Base-by-base conservation (phyloP, 2,888 invertebrate species). In the Cataglyphis cursor region DNA sequence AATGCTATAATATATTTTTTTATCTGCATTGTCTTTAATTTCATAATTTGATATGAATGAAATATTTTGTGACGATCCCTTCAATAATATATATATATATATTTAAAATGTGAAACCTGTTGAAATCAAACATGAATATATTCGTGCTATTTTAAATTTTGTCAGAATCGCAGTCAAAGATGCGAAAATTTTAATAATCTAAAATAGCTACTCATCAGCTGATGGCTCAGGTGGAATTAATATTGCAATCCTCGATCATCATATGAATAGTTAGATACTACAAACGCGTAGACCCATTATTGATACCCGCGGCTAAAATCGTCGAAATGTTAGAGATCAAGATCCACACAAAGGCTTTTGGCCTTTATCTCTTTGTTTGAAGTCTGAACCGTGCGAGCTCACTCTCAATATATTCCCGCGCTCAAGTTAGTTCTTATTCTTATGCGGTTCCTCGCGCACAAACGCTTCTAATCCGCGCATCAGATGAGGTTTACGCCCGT, bases 381-480 rank as follows among this genome's bases (percentile, higher is more conserved):
- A 54, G 12, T 24, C 38, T 15, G 18, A 44, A 15, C 1, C 44
- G 3, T 12, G 2, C 72, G n/a, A 5, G 5, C 9, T 68, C n/a
- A 12, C 44, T 18, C 51, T 59, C 41, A 78, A 78, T 78, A 21
- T 31, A 59, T 12, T 15, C 21, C 44, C 44, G 31, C 21, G 31
- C 21, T 12, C n/a, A 1, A 66, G 28, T 66, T 76, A 15, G 18
- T 15, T 59, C 59, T 80, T 59, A 80, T 80, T 80, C 70, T 80
- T 70, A 70, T 12, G 21, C 21, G 28, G 28, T 28, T 54, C 24
- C n/a, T 44, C 31, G 38, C 28, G 68, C 68, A 59, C 68, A 59
- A 80, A 80, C 59, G 78, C 5, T 70, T 70, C 78, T 80, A 80
- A 80, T 80, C 78, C 59, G 78, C 59, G 35, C 44, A 70, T 80